Evolutionary conservation across 2,797 vertebrate species (phyloP), one percentile per base, ranked within the genome.

Genomic region (Coregonus ussuriensis): DNA sequence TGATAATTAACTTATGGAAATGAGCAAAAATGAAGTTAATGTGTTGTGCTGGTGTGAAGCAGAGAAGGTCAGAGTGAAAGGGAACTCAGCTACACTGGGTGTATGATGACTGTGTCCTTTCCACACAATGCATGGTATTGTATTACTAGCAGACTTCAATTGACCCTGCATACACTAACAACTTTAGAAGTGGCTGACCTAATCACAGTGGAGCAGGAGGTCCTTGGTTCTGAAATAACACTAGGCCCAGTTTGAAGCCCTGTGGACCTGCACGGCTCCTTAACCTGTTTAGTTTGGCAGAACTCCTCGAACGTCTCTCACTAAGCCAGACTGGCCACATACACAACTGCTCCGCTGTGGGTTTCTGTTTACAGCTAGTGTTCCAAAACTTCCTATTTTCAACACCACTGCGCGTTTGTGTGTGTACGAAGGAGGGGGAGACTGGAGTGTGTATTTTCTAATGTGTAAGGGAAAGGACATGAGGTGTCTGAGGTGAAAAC

Each of bases 401-500:
- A 75, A 65, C 75, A 83, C 77, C 79, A 52, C 67, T 69, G 52
- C 15, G 29, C 54, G 3, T 41, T n/a, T 47, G 41, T 62, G n/a
- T 59, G 72, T 59, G 29, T 25, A 47, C 35, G 9, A 47, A 13
- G 41, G 41, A 47, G 9, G 9, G 41, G 41, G 41, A 47, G 41
- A 47, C 18, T 62, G n/a, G 14, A 29, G 54, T 29, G 72, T 59
- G 52, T 47, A 65, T 59, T 31, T 5, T 51, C 18, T 6, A 11
- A 51, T 62, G 53, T 16, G 79, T 81, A 67, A 79, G 59, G 72
- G 78, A 83, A 72, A 78, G 74, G 70, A 56, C 76, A 75, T 77
- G 74, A 47, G 9, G 76, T 80, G 80, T 85, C 84, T 87, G 89
- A 83, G 77, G 81, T 47, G 41, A 89, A 82, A 81, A 72, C 81